Percentiles rank a stretch among this genome's conserved stretches.
Evolutionary conservation across 2,797 vertebrate genomes (phyloP).

Genomic region (Smutsia temminckii): DNA sequence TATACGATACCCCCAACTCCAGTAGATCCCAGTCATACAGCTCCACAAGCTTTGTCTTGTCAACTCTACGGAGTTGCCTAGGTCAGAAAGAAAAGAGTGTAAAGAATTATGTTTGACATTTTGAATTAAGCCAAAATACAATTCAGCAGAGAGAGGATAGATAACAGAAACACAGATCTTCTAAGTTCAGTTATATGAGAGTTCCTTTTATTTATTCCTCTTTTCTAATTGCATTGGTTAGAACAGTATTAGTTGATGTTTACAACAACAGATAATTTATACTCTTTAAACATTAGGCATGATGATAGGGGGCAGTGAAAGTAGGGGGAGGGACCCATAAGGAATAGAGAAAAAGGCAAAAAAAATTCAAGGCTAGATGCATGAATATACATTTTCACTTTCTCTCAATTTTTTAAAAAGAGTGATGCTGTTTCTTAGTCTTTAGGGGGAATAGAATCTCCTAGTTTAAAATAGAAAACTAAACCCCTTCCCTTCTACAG

Average conservation of each 20-base stretch:
- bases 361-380: neutral
- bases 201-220: neutral
- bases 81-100: neutral
- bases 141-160: neutral
- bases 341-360: neutral
- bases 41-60: neutral
- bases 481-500: neutral
- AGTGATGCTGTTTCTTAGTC: neutral
- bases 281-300: neutral
- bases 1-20: neutral
- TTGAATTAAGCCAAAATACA: neutral
- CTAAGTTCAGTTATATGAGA: neutral
- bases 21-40: neutral
- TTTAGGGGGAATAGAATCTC: neutral
- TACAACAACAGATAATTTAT: neutral
- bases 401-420: neutral
- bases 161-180: neutral
- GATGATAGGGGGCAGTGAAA: neutral
- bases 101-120: neutral
- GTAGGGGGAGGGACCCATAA: too few relatives aligned
- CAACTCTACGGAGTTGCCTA: neutral
- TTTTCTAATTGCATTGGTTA: neutral
- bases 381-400: neutral
- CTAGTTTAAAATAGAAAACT: neutral
- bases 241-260: neutral